A percentile compares a stretch with the other conserved stretches of the same genome.
Evolutionary conservation across 1,140 invertebrate species (phyloP).

Genomic region (Drosophila bifasciata): DNA sequence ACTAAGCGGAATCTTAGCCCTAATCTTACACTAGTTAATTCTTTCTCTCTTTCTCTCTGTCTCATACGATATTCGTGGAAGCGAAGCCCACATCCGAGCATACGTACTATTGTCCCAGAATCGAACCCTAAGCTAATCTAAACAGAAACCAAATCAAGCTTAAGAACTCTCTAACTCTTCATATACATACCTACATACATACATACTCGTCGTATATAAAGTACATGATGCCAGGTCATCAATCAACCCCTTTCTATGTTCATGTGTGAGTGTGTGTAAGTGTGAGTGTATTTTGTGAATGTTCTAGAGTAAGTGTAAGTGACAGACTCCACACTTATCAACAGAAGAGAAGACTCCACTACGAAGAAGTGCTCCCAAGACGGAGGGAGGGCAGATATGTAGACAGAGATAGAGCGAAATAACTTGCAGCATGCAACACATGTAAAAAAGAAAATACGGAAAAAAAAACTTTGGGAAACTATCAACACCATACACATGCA

Average conservation of each 20-base stretch:
- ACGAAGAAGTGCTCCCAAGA: too few relatives aligned
- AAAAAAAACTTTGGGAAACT: too few relatives aligned
- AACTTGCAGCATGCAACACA: too few relatives aligned
- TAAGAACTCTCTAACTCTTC: slow-evolving; percentile 26
- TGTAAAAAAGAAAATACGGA: too few relatives aligned
- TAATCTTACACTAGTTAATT: slow-evolving; percentile 33
- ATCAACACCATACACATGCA: too few relatives aligned
- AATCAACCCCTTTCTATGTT: slow-evolving; percentile 41
- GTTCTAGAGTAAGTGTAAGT: slow-evolving; percentile 29
- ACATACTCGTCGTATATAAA: not conserved
- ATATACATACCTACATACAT: slow-evolving; percentile 25
- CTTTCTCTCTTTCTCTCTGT: slow-evolving; percentile 5
- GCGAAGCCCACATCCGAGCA: slow-evolving; percentile 11
- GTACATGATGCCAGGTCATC: not conserved
- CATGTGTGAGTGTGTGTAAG: slow-evolving; percentile 8
- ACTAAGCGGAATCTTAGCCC: slow-evolving; percentile 1
- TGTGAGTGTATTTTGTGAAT: slow-evolving; percentile 32
- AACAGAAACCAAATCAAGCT: slow-evolving; percentile 27
- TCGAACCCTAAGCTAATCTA: slow-evolving; percentile 37
- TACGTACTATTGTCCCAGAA: slow-evolving; percentile 33
- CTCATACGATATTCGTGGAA: not conserved
- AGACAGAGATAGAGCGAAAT: too few relatives aligned
- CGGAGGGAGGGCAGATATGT: too few relatives aligned
- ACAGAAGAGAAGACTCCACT: not conserved
- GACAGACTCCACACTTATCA: slow-evolving; percentile 21